Evolutionary conservation across 2,888 invertebrate species (phyloP).

Genomic region (Bellardia bayeri): DNA sequence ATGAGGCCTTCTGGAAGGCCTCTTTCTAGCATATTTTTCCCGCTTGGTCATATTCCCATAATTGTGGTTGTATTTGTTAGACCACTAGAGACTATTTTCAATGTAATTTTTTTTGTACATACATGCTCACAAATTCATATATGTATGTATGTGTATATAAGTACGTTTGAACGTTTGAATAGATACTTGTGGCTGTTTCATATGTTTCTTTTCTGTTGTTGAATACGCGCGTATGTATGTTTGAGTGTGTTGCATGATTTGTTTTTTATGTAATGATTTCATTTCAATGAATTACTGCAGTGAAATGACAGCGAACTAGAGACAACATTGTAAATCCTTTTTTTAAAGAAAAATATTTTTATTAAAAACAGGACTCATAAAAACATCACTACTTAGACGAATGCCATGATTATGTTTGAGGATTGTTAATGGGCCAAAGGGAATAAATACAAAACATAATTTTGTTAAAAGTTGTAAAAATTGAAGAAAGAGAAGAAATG

Average conservation of each 20-base stretch:
- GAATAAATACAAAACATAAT: constrained; percentile 8
- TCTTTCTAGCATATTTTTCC: no score
- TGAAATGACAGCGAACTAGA: constrained; percentile 50
- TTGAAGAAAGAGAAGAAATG: no score
- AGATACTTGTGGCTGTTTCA: constrained; percentile 28
- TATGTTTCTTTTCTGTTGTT: constrained; percentile 30
- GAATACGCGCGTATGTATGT: constrained; percentile 7
- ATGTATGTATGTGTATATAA: not conserved
- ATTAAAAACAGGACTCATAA: not conserved
- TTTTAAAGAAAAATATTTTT: not conserved
- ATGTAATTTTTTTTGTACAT: constrained; percentile 14
- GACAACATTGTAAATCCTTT: constrained; percentile 42
- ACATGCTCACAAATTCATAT: not conserved
- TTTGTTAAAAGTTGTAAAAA: not conserved
- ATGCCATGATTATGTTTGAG: constrained; percentile 29
- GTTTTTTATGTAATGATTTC: constrained; percentile 42
- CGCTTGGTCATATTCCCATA: not conserved
- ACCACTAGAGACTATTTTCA: constrained; percentile 58
- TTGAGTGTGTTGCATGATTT: constrained; percentile 50
- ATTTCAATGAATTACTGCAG: constrained; percentile 55
- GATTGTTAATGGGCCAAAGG: not conserved
- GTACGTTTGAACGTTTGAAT: constrained; percentile 21
- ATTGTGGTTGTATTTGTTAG: constrained; percentile 57
- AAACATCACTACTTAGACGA: constrained; percentile 9
- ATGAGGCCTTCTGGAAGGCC: no score